Evolutionary conservation across 1,140 invertebrate species (phyloP).

Genomic region (Brachionus sp.): DNA sequence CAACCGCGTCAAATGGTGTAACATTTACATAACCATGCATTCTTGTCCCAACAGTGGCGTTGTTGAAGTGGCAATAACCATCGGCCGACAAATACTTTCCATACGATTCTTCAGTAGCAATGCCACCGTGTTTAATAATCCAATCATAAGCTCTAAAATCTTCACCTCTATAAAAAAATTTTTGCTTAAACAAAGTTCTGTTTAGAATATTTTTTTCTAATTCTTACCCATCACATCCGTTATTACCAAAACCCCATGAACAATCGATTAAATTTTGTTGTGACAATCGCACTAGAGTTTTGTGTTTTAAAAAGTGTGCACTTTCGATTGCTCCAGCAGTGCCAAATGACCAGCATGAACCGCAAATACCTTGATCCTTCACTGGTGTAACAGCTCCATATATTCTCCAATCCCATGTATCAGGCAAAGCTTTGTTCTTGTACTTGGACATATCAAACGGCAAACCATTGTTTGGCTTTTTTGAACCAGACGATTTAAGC

Average conservation of each 20-base stretch:
- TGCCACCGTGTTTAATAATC: constrained; percentile 82
- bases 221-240: constrained; percentile 79
- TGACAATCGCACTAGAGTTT: constrained; percentile 74
- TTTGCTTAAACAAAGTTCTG: background rate
- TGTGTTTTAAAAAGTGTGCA: constrained; percentile 73
- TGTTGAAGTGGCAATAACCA: constrained; percentile 76
- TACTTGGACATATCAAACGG: constrained; percentile 66
- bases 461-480: constrained; percentile 69
- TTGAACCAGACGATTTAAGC: constrained; percentile 60
- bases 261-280: constrained; percentile 87
- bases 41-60: constrained; percentile 70
- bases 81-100: constrained; percentile 83
- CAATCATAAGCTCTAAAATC: constrained; percentile 81
- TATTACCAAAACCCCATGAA: constrained; percentile 91
- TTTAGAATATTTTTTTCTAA: background rate
- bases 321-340: constrained; percentile 88
- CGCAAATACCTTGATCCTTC: constrained; percentile 92
- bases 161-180: constrained; percentile 65
- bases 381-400: constrained; percentile 82
- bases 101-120: constrained; percentile 82
- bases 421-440: constrained; percentile 44
- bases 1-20: constrained; percentile 70
- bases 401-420: constrained; percentile 75
- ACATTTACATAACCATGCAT: constrained; percentile 85
- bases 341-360: constrained; percentile 93